A percentile compares a stretch with the other conserved stretches of the same genome.
Evolutionary conservation across 1,140 invertebrate genomes (phyloP).

Genomic region (Globodera ellingtonae): DNA sequence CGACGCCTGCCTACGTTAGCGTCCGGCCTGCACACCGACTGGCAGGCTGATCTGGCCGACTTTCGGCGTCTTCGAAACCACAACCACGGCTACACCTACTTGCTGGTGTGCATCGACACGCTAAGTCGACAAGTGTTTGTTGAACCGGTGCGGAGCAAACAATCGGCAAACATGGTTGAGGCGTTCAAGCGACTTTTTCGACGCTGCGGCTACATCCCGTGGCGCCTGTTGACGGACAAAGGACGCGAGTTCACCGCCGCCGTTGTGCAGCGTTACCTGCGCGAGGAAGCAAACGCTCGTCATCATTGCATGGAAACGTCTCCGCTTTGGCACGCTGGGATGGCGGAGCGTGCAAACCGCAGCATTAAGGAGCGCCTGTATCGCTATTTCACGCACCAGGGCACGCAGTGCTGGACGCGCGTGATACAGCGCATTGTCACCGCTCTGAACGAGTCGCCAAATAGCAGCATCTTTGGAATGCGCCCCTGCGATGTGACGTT

Average conservation of each 20-base stretch:
- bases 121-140: slow-evolving; percentile 35
- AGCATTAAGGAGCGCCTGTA: too few species aligned
- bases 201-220: slow-evolving; percentile 3
- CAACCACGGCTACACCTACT: slow-evolving; percentile 31
- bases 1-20: slow-evolving; percentile 13
- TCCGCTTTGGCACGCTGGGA: slow-evolving; percentile 39
- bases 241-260: slow-evolving; percentile 33
- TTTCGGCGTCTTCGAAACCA: neutral
- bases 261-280: slow-evolving; percentile 31
- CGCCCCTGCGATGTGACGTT: too few species aligned
- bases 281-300: slow-evolving; percentile 32
- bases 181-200: slow-evolving; percentile 33
- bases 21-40: slow-evolving; percentile 38
- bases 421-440: too few species aligned
- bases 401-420: too few species aligned
- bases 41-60: slow-evolving; percentile 39
- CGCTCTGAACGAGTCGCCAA: too few species aligned
- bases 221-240: slow-evolving; percentile 37
- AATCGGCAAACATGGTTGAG: slow-evolving; percentile 17
- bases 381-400: too few species aligned
- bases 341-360: too few species aligned
- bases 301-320: slow-evolving; percentile 23
- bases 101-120: slow-evolving; percentile 40
- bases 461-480: too few species aligned
- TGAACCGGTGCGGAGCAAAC: slow-evolving; percentile 33